Conservation (phyloP, 2,888 invertebrate species). For the Venusia cambrica region DNA sequence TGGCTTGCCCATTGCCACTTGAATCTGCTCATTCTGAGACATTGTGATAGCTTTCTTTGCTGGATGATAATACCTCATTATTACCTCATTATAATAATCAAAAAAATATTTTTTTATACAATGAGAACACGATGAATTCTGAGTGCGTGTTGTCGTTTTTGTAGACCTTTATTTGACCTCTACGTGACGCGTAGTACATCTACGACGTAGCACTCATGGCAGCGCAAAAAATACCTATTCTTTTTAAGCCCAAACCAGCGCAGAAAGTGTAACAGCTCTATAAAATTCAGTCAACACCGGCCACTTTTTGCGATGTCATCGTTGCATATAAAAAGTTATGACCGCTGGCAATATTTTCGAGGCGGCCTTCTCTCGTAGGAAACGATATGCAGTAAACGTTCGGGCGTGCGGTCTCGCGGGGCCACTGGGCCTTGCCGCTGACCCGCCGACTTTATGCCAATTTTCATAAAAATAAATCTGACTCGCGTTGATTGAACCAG, state of each 20-base stretch:
- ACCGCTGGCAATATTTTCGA: slow-evolving; percentile 76
- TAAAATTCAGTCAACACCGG: slow-evolving; percentile 42
- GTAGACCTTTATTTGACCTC: too few relatives aligned
- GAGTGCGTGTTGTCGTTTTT: too few relatives aligned
- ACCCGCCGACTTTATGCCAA: slow-evolving; percentile 80
- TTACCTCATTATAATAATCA: too few relatives aligned
- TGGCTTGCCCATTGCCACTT: too few relatives aligned
- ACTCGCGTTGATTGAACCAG: slow-evolving; percentile 79
- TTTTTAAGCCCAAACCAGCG: background rate
- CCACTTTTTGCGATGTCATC: slow-evolving; percentile 79
- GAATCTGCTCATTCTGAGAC: too few relatives aligned
- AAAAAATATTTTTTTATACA: too few relatives aligned
- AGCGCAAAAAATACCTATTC: background rate
- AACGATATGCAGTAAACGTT: slow-evolving; percentile 81
- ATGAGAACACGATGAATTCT: too few relatives aligned
- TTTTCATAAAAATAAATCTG: slow-evolving; percentile 82
- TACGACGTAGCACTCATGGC: slow-evolving; percentile 1
- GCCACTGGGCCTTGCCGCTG: slow-evolving; percentile 61
- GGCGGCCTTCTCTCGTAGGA: slow-evolving; percentile 61
- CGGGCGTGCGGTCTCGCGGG: slow-evolving; percentile 78
- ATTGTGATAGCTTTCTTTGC: too few relatives aligned
- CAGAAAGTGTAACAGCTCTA: slow-evolving; percentile 40
- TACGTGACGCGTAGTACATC: too few relatives aligned
- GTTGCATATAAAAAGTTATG: slow-evolving; percentile 81
- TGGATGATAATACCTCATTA: too few relatives aligned